phyloP scores from a whole-genome alignment of 2,888 invertebrate genomes.

The Limnephilus rhombicus region DNA sequence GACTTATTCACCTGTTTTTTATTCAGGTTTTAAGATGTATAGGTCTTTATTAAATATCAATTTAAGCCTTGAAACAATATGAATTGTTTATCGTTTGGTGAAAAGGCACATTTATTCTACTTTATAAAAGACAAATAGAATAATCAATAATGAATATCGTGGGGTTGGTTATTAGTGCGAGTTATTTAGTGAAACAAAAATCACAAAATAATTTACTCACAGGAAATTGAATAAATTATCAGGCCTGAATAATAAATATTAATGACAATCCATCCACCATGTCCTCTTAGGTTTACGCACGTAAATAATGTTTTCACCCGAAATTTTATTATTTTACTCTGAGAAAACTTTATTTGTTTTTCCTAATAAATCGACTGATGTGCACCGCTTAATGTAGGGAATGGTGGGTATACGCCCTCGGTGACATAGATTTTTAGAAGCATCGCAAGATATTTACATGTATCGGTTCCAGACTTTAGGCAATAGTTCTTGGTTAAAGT shows the following conservation, averaged over 20 bases:
- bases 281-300: not conserved
- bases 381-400: not conserved
- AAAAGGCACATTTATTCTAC: not conserved
- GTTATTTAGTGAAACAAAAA: not conserved
- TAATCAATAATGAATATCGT: not conserved
- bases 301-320: not conserved
- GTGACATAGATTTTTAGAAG: not conserved
- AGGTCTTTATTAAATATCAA: not conserved
- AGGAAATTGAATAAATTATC: constrained; percentile 1
- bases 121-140: not conserved
- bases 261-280: not conserved
- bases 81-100: not conserved
- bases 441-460: not conserved
- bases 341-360: not conserved
- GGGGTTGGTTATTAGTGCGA: not conserved
- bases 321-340: not conserved
- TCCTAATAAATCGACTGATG: not conserved
- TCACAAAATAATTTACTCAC: not conserved
- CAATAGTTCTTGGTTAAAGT: not conserved
- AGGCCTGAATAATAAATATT: not conserved
- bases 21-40: not conserved
- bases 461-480: not conserved
- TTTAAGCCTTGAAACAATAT: not conserved
- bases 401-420: not conserved
- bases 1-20: not conserved